Evolutionary conservation across 1,140 invertebrate genomes (phyloP).

Genomic region (Proales similis): DNA sequence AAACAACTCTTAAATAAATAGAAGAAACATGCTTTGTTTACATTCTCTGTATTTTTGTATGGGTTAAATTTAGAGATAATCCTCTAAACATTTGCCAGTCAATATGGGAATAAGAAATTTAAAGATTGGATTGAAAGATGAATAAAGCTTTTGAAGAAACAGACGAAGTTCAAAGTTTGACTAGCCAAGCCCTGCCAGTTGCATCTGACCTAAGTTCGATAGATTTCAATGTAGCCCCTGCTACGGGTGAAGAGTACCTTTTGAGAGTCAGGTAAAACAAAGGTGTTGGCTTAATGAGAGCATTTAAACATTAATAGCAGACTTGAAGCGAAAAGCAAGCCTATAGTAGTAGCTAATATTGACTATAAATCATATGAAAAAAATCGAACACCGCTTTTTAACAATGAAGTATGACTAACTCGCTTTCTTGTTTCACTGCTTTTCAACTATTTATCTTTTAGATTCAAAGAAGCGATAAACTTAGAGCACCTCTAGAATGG

Average conservation of each 20-base stretch:
- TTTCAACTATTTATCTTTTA: background rate
- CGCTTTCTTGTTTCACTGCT: too few species aligned
- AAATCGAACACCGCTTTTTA: constrained; percentile 32
- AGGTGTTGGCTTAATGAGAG: background rate
- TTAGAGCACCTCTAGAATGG: constrained; percentile 23
- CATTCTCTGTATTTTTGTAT: too few species aligned
- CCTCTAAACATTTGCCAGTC: too few species aligned
- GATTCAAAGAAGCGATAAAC: background rate
- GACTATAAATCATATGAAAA: constrained; percentile 31
- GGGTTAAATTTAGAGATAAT: too few species aligned
- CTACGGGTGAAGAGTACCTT: constrained; percentile 31
- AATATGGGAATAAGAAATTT: too few species aligned
- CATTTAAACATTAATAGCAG: background rate
- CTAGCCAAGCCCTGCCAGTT: too few species aligned
- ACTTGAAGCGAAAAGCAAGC: constrained; percentile 13
- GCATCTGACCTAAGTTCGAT: too few species aligned
- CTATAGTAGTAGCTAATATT: constrained; percentile 16
- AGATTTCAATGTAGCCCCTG: constrained; percentile 4
- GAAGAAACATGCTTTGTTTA: too few species aligned
- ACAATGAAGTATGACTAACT: background rate
- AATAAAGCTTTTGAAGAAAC: too few species aligned
- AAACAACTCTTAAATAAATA: too few species aligned
- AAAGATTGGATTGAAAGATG: too few species aligned
- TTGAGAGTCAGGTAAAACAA: constrained; percentile 6
- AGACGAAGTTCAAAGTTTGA: too few species aligned